Percentiles rank a stretch among this genome's conserved stretches.
Evolutionary conservation across 2,888 invertebrate genomes (phyloP).

Genomic region (Cerastis rubricosa): DNA sequence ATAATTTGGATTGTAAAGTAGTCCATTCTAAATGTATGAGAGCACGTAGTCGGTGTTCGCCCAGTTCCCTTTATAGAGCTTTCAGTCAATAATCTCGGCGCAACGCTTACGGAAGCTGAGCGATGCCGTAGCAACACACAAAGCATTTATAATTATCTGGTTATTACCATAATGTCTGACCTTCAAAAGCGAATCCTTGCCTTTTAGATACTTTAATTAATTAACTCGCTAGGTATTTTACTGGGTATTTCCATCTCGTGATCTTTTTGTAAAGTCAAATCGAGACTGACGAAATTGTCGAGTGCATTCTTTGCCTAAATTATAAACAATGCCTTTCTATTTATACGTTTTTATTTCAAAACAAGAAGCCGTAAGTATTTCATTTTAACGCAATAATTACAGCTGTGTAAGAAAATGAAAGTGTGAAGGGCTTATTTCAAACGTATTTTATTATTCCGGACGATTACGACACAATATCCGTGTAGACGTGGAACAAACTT

Average conservation of each 20-base stretch:
- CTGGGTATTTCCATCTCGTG: neutral
- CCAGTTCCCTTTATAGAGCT: conserved; percentile 20
- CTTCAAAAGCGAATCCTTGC: conserved; percentile 9
- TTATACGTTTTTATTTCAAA: neutral
- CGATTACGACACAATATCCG: conserved; percentile 49
- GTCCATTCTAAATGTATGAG: conserved; percentile 29
- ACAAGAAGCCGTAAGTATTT: neutral
- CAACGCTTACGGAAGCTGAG: conserved; percentile 20
- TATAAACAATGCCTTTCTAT: conserved; percentile 5
- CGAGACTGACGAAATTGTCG: neutral
- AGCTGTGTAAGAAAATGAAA: too few relatives aligned
- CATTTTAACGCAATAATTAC: neutral
- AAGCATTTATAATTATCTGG: conserved; percentile 24
- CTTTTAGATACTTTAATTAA: neutral
- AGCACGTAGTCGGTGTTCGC: conserved; percentile 36
- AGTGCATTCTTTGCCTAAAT: neutral
- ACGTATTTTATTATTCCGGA: conserved; percentile 42
- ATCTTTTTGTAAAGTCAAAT: conserved; percentile 4
- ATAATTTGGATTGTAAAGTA: conserved; percentile 18
- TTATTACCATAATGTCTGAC: conserved; percentile 6
- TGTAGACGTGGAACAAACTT: conserved; percentile 59
- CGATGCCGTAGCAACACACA: conserved; percentile 28
- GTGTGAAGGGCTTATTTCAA: conserved; percentile 27
- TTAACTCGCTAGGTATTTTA: conserved; percentile 1
- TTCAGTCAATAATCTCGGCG: conserved; percentile 19